phyloP scores from a whole-genome alignment of 2,113 vertebrate species.

The Caranx melampygus region DNA sequence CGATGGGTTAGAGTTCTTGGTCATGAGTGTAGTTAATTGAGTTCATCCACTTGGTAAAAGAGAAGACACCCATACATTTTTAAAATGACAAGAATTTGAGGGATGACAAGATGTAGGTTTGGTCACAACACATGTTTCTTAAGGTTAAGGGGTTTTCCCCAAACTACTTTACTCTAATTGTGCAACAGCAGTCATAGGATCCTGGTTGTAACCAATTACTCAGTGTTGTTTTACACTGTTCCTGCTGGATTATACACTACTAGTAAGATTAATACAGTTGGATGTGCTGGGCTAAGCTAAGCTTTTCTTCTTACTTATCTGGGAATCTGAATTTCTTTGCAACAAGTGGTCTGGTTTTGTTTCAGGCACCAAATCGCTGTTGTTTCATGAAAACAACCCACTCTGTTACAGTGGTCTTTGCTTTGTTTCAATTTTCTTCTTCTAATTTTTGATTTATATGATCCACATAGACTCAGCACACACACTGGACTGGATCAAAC shows the following conservation, averaged over 20 bases:
- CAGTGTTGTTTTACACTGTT: constrained; percentile 7
- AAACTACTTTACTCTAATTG: not conserved
- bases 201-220: not conserved
- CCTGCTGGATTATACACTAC: constrained; percentile 13
- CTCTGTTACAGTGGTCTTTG: not conserved
- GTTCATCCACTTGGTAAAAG: not conserved
- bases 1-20: not conserved
- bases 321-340: constrained; percentile 7
- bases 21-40: not conserved
- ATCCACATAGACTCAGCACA: not conserved
- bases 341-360: not conserved
- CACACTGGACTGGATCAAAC: not conserved
- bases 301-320: not conserved
- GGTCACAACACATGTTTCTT: not conserved
- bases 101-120: not conserved
- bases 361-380: not conserved
- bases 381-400: not conserved
- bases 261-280: constrained; percentile 16
- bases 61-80: not conserved
- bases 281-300: constrained; percentile 20
- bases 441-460: constrained; percentile 3
- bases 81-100: not conserved
- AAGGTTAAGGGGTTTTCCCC: not conserved
- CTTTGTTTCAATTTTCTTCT: not conserved
- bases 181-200: not conserved